phyloP scores from a whole-genome alignment of 2,113 vertebrate genomes.

The Stegostoma tigrinum region DNA sequence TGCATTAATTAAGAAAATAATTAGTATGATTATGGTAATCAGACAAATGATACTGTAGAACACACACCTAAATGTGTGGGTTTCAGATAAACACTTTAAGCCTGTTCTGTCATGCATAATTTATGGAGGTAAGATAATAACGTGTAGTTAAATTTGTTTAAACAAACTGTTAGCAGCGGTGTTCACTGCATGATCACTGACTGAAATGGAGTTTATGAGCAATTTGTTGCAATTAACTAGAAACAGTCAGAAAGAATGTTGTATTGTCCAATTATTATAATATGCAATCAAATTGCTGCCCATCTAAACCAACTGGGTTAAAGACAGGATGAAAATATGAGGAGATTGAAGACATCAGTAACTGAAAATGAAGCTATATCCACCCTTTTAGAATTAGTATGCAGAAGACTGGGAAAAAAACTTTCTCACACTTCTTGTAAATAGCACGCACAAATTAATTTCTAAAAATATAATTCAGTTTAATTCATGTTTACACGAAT shows the following conservation, averaged over 20 bases:
- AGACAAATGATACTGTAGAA: slow-evolving; percentile 24
- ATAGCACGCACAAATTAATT: not conserved
- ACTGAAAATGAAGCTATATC: not conserved
- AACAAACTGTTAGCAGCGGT: slow-evolving; percentile 20
- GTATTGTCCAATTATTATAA: slow-evolving; percentile 18
- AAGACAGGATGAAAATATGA: not conserved
- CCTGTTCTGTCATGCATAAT: slow-evolving; percentile 28
- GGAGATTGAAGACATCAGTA: not conserved
- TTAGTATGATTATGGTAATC: not conserved
- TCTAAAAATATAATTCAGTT: not conserved
- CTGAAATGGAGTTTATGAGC: not conserved
- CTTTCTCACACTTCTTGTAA: not conserved
- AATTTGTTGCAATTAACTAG: slow-evolving; percentile 28
- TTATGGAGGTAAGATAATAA: slow-evolving; percentile 28
- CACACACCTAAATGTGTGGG: slow-evolving; percentile 26
- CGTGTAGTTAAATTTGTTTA: slow-evolving; percentile 8
- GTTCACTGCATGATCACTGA: not conserved
- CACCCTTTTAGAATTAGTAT: not conserved
- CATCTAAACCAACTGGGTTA: not conserved
- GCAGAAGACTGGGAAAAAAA: too few relatives aligned
- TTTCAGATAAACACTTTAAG: slow-evolving; percentile 33
- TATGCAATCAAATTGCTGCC: not conserved
- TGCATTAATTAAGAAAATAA: slow-evolving; percentile 33
- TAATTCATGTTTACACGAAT: not conserved
- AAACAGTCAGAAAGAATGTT: not conserved